Percentiles rank a stretch among this genome's conserved stretches.
These are phyloP conservation scores for Tetrao urogallus DNA, from an alignment of 2,113 vertebrate genomes.

Conservation along the genomic window DNA sequence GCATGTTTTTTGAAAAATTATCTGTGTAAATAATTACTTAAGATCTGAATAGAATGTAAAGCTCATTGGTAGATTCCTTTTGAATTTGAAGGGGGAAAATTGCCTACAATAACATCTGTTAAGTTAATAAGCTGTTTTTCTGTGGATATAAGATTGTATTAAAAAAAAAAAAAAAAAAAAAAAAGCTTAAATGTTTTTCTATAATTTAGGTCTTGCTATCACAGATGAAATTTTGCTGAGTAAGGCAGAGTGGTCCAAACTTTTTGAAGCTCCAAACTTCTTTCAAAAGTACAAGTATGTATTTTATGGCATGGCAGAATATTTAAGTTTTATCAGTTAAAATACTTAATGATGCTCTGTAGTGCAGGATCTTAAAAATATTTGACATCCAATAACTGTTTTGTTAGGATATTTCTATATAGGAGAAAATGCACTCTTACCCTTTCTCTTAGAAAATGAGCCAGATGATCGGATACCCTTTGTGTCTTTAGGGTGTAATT, in stretches of 20 bases:
- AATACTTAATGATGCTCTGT: slow-evolving; percentile 37
- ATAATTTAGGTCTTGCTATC: slow-evolving; percentile 88
- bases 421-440: background rate
- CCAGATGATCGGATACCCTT: background rate
- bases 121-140: slow-evolving; percentile 7
- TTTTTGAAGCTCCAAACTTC: slow-evolving; percentile 95
- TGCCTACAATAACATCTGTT: background rate
- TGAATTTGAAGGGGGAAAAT: background rate
- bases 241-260: slow-evolving; percentile 93
- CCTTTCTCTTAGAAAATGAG: background rate
- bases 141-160: background rate
- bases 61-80: background rate
- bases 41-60: background rate
- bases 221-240: slow-evolving; percentile 92
- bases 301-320: slow-evolving; percentile 85
- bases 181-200: slow-evolving; percentile 76
- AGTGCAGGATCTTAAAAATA: background rate
- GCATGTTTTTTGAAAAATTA: background rate
- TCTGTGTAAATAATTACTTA: background rate
- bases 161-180: slow-evolving; percentile 61
- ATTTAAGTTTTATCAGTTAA: slow-evolving; percentile 67
- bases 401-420: background rate
- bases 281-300: slow-evolving; percentile 98
- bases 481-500: background rate
- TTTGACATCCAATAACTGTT: background rate